Evolutionary conservation across 2,797 vertebrate species (phyloP), one percentile per base, ranked within the genome.

Genomic region (Pangasius djambal): DNA sequence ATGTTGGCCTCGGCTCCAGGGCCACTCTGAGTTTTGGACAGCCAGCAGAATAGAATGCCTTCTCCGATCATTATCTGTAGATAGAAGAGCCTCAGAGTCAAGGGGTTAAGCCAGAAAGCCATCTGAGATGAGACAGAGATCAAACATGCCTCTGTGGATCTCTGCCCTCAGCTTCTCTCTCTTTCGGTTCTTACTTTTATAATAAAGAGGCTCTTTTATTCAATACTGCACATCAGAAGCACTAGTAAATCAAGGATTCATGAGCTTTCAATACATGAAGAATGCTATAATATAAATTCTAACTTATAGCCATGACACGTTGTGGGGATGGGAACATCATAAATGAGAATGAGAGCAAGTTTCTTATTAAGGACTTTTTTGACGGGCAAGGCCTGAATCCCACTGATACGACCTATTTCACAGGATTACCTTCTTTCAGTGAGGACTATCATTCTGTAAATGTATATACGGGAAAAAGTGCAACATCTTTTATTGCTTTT

Each of bases 11-110:
- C 98, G 0, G 96, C 92, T 61, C 96, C 96, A 22, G 94, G 92
- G 1, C 97, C 95, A 2, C 95, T 96, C 92, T 95, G 97, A 92
- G 95, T 96, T 94, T 96, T 97, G 75, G 98, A 97, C 86, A 98
- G 95, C 92, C 97, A 99, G 93, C 99, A 99, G 95, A 98, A 99
- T 85, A 99, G 95, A 94, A 99, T 97, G 92, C 97, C 98, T 96
- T 99, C 99, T 89, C 98, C 98, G 31, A 99, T 96, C 98, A 99
- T 98, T 90, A 99, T 99, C 99, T 99, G 96, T 52, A 89, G 55
- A 92, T 77, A 90, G 25, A 83, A 57, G 34, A 88, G n/a, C 70
- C 48, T 69, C 77, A 16, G 72, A 86, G 83, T 91, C 65, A 91
- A 84, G 88, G 44, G 63, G 57, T 57, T 78, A 52, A 78, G 44